A percentile compares a stretch with the other conserved stretches of the same genome.
phyloP scores from a whole-genome alignment of 1,140 invertebrate species.

The Grapholita molesta region DNA sequence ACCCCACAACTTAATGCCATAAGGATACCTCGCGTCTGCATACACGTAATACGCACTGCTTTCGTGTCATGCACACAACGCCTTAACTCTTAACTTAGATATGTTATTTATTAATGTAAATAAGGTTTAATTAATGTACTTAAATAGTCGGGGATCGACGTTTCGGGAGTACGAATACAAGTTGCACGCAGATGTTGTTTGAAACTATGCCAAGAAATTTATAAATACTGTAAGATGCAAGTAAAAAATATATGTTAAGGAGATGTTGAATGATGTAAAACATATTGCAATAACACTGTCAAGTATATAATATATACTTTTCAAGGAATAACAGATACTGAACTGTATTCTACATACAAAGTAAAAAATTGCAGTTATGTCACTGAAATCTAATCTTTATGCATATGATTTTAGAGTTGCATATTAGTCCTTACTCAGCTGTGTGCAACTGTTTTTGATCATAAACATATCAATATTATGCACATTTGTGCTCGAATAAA shows the following conservation, averaged over 20 bases:
- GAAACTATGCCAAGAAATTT: no score
- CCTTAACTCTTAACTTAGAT: slow-evolving; percentile 63
- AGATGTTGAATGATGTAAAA: no score
- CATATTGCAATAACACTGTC: no score
- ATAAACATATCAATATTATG: slow-evolving; percentile 11
- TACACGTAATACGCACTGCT: slow-evolving; percentile 36
- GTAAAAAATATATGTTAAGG: no score
- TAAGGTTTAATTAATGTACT: slow-evolving; percentile 71
- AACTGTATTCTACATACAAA: no score
- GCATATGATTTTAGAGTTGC: neutral
- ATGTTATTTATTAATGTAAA: slow-evolving; percentile 68
- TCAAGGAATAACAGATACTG: no score
- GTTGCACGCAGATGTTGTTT: neutral
- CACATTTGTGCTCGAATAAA: neutral
- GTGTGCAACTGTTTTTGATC: neutral
- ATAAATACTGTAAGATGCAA: no score
- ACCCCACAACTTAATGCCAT: neutral
- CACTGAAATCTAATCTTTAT: neutral
- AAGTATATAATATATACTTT: no score
- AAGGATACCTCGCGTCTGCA: neutral
- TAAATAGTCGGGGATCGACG: slow-evolving; percentile 56
- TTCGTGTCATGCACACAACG: slow-evolving; percentile 40
- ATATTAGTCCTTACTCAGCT: neutral
- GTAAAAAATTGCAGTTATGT: no score
- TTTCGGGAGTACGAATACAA: neutral